Evolutionary conservation across 2,797 vertebrate species (phyloP), one percentile per base, ranked within the genome.

Genomic region (Gastrophryne carolinensis): DNA sequence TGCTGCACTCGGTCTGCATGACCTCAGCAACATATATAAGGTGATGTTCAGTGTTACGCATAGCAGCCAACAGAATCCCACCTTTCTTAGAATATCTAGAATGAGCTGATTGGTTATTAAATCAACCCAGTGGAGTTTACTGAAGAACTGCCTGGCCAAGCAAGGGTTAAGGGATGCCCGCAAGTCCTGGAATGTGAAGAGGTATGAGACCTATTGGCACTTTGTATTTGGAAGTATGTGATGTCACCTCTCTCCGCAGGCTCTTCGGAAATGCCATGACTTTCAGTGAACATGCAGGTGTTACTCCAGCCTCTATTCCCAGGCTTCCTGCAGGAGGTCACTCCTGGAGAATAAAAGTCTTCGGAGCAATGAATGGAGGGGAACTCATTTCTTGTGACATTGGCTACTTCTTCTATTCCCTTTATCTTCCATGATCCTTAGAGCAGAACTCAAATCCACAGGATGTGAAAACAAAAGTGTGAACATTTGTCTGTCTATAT

Each of bases 271-370:
- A 93, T 91, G 89, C 88, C 88, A 88, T 74, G 89, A 86, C 82
- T 93, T 92, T 94, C 88, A 93, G 91, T 93, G 86, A 86, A 89
- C 82, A 91, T 90, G 92, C 93, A 95, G 93, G 93, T 94, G 92
- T 89, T 93, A 85, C 80, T 88, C 87, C 87, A 37, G 56, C 75
- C 57, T 26, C 58, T 57, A 32, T 77, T 77, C 74, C 67, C 74
- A 77, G 74, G 66, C 66, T 89, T 89, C 88, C 87, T 89, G 85
- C 83, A 86, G 87, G 79, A 88, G 85, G 85, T 78, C 87, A 89
- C 90, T 91, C 90, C 90, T 82, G 86, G 82, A 91, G 87, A 91
- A 93, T 89, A 91, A 89, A 84, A 91, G 88, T 88, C 86, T 86
- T 89, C 87, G 88, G 86, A 88, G 87, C 90, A 90, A 88, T 86